phyloP scores from a whole-genome alignment of 2,113 vertebrate species.

The Junco hyemalis region DNA sequence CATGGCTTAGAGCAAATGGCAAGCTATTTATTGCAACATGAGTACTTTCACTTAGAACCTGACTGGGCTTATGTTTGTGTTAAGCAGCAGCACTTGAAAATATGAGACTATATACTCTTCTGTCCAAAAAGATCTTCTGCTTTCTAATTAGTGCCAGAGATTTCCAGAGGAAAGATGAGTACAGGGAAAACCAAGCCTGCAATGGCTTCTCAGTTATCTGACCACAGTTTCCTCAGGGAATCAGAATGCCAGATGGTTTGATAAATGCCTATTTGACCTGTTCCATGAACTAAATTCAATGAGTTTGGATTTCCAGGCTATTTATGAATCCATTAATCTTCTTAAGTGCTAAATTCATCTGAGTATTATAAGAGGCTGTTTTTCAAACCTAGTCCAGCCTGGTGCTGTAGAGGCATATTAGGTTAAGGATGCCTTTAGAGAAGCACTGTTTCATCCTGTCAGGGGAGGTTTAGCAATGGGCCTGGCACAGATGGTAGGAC shows the following conservation, averaged over 20 bases:
- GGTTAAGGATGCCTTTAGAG: conserved; percentile 42
- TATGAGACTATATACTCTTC: background rate
- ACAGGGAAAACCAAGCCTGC: background rate
- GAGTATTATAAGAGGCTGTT: conserved; percentile 59
- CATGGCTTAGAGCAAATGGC: background rate
- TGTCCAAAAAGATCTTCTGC: background rate
- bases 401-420: conserved; percentile 30
- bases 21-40: background rate
- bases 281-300: conserved; percentile 61
- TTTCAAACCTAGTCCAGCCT: conserved; percentile 58
- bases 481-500: conserved; percentile 12
- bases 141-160: background rate
- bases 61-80: background rate
- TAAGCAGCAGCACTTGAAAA: background rate
- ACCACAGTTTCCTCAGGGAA: background rate
- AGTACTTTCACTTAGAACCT: background rate
- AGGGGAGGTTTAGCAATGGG: conserved; percentile 20
- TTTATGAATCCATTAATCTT: conserved; percentile 80
- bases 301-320: conserved; percentile 75
- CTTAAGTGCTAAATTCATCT: conserved; percentile 73
- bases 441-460: conserved; percentile 25
- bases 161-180: background rate
- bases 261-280: conserved; percentile 60
- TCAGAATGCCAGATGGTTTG: conserved; percentile 48
- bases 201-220: background rate